Conservation (phyloP, 2,797 vertebrate species). For the Mycteria americana region DNA sequence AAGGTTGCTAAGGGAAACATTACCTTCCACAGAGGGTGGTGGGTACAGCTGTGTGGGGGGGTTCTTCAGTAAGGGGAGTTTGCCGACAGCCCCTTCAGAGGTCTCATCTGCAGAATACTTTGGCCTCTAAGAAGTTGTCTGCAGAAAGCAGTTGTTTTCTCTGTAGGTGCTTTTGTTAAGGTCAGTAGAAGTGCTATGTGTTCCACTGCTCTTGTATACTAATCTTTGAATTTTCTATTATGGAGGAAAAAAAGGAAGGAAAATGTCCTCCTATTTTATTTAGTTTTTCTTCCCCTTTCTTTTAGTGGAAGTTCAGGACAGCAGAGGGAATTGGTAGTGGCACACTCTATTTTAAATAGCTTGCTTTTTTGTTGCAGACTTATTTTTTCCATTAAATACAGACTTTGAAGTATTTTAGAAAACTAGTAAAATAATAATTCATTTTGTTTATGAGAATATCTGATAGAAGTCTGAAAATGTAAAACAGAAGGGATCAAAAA, state of each 20-base stretch:
- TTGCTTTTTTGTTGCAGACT: background rate
- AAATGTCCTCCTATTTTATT: background rate
- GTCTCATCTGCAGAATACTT: background rate
- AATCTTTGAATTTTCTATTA: background rate
- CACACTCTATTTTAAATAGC: background rate
- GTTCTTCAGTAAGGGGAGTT: background rate
- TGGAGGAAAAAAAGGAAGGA: background rate
- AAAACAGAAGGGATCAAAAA: background rate
- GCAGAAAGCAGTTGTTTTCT: background rate
- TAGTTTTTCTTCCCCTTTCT: background rate
- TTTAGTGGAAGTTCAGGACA: background rate
- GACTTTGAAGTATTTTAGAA: background rate
- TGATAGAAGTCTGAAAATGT: background rate
- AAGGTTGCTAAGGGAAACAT: background rate
- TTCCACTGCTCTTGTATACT: background rate
- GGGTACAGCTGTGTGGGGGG: accelerated
- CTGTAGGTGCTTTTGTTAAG: background rate
- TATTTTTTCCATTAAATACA: background rate
- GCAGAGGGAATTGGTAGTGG: background rate
- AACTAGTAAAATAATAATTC: background rate
- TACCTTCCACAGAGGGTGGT: background rate
- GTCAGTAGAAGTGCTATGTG: background rate
- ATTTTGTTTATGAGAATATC: background rate
- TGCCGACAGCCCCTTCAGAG: background rate
- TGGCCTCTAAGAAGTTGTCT: background rate